Percentiles rank a stretch among this genome's conserved stretches.
Conservation (phyloP, 2,888 invertebrate genomes). For the Machimus atricapillus region DNA sequence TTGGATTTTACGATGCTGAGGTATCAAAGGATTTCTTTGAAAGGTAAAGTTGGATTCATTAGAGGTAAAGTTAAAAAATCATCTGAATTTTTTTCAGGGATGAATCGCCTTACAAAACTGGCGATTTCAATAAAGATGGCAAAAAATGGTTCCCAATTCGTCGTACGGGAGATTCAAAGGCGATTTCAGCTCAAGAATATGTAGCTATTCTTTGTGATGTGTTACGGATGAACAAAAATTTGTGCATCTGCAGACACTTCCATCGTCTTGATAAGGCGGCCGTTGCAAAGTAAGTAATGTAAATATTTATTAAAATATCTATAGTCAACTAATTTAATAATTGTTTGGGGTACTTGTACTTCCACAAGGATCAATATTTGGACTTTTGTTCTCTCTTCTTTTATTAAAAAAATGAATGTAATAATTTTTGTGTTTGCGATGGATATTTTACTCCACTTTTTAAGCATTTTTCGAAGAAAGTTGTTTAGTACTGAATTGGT, state of each 20-base stretch:
- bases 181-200: slow-evolving; percentile 71
- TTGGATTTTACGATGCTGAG: slow-evolving; percentile 90
- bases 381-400: too few relatives aligned
- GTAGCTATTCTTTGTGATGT: slow-evolving; percentile 87
- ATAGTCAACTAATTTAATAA: too few relatives aligned
- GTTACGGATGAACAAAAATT: slow-evolving; percentile 91
- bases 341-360: too few relatives aligned
- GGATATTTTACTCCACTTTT: too few relatives aligned
- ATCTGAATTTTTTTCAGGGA: slow-evolving; percentile 59
- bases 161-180: slow-evolving; percentile 61
- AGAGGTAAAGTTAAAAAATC: background rate
- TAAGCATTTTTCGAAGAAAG: too few relatives aligned
- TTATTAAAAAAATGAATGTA: too few relatives aligned
- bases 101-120: slow-evolving; percentile 69
- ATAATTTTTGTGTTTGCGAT: too few relatives aligned
- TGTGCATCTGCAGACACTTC: slow-evolving; percentile 93
- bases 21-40: slow-evolving; percentile 80
- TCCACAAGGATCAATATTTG: too few relatives aligned
- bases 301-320: background rate
- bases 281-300: slow-evolving; percentile 69
- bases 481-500: too few relatives aligned
- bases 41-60: slow-evolving; percentile 63
- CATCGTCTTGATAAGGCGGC: slow-evolving; percentile 80
- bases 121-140: slow-evolving; percentile 65
- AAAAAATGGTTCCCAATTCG: slow-evolving; percentile 66